Evolutionary conservation across 2,113 vertebrate genomes (phyloP), one percentile per base, ranked within the genome.

Genomic region (Mellivora capensis): DNA sequence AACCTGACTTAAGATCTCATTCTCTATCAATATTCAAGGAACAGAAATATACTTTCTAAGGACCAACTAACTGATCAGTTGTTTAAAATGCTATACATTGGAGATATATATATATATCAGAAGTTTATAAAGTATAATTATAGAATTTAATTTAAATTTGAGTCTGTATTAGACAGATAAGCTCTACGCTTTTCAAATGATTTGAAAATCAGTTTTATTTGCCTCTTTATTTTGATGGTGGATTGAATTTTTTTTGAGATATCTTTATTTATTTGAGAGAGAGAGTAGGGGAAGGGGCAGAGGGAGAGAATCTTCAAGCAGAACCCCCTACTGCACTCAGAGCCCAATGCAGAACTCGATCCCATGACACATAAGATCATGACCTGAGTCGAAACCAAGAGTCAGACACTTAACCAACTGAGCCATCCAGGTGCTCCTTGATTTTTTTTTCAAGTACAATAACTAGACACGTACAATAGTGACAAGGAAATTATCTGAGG

Each of bases 101-200:
- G 71, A 72, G 10, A 76, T 74, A 15, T 54, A 31, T 83, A 79
- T 79, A 57, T 76, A 89, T 89, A 96, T 69, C 69, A 82, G 69
- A 88, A 96, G 42, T 95, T 97, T 94, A 76, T 64, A 95, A n/a
- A 92, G 87, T 76, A 54, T 86, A 94, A 84, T 39, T 42, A 49
- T 59, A 94, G 44, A 79, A 39, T 96, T 96, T 93, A 62, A 91
- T 87, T 90, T 97, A 83, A 93, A 67, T 96, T 84, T 96, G 81
- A 89, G 15, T 97, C 94, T 97, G 18, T 93, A 72, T 74, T 88
- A 93, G 84, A 90, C 52, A 97, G 5, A 87, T 59, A 91, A 91
- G 90, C 90, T 93, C 79, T 71, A 83, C 77, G 49, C 87, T 92
- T 98, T 96, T 95, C 95, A 96, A 69, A 94, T 96, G 64, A 88